Percentiles rank a stretch among this genome's conserved stretches.
phyloP scores from a whole-genome alignment of 2,888 invertebrate genomes.

The Himalopsyche kuldschensis region DNA sequence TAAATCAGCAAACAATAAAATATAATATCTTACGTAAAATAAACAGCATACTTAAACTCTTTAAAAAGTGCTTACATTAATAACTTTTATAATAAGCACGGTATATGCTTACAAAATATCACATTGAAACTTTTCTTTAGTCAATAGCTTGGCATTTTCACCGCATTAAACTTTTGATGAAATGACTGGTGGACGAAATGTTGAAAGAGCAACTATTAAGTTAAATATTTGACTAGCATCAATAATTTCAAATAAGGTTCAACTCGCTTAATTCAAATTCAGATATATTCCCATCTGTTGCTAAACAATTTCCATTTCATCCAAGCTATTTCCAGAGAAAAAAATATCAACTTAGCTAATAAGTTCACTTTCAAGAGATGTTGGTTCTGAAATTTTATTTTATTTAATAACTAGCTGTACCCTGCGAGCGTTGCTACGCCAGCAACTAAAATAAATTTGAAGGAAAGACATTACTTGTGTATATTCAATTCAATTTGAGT shows the following conservation, averaged over 20 bases:
- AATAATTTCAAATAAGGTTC: conserved; percentile 26
- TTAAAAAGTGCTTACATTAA: too few species aligned
- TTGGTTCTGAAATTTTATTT: too few species aligned
- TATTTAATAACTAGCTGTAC: too few species aligned
- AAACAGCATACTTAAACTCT: too few species aligned
- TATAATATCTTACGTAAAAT: too few species aligned
- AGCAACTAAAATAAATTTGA: too few species aligned
- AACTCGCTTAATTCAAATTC: not conserved
- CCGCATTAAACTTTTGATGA: not conserved
- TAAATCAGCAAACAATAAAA: too few species aligned
- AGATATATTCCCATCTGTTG: not conserved
- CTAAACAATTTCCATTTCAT: not conserved
- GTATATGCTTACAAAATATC: too few species aligned
- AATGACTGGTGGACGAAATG: conserved; percentile 2
- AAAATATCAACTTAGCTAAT: not conserved
- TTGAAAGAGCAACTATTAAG: conserved; percentile 23
- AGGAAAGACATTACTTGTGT: too few species aligned
- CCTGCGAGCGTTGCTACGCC: too few species aligned
- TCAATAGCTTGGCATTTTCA: not conserved
- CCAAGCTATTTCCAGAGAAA: not conserved
- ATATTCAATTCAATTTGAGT: too few species aligned
- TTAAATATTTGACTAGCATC: conserved; percentile 26
- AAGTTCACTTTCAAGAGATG: not conserved
- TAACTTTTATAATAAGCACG: too few species aligned
- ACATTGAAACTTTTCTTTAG: not conserved